Conservation (phyloP, 1,140 invertebrate species). For the Megalopta genalis region DNA sequence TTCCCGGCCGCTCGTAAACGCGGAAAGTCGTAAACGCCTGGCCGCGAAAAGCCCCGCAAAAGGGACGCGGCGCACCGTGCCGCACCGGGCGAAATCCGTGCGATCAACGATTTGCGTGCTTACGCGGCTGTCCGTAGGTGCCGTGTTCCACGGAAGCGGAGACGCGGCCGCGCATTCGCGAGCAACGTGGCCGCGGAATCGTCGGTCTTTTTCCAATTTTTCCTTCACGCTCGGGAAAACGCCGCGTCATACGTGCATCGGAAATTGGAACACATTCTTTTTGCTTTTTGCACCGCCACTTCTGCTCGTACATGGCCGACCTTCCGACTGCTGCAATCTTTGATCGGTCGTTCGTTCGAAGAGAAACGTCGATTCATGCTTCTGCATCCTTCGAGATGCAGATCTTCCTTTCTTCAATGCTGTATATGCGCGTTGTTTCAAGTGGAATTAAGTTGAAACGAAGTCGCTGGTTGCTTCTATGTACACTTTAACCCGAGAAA, state of each 20-base stretch:
- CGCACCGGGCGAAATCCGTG: neutral
- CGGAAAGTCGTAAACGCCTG: conserved; percentile 1
- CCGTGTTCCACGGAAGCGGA: neutral
- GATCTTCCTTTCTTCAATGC: too few species aligned
- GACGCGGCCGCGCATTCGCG: neutral
- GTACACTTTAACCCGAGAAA: too few species aligned
- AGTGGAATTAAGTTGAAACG: too few species aligned
- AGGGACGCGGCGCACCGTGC: too few species aligned
- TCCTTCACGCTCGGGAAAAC: neutral
- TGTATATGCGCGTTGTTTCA: too few species aligned
- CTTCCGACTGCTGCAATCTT: too few species aligned
- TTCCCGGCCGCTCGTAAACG: neutral
- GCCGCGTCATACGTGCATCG: neutral
- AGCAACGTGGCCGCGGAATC: neutral
- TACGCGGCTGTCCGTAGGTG: neutral
- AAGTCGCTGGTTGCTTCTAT: too few species aligned
- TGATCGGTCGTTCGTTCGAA: neutral
- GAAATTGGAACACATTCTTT: neutral
- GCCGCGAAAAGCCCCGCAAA: neutral
- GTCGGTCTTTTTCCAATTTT: neutral
- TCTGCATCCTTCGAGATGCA: too few species aligned
- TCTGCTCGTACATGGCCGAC: neutral
- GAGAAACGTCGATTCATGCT: too few species aligned
- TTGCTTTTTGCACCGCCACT: neutral
- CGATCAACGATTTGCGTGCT: neutral